Conservation (phyloP, 2,113 vertebrate genomes). For the Oncorhynchus keta region DNA sequence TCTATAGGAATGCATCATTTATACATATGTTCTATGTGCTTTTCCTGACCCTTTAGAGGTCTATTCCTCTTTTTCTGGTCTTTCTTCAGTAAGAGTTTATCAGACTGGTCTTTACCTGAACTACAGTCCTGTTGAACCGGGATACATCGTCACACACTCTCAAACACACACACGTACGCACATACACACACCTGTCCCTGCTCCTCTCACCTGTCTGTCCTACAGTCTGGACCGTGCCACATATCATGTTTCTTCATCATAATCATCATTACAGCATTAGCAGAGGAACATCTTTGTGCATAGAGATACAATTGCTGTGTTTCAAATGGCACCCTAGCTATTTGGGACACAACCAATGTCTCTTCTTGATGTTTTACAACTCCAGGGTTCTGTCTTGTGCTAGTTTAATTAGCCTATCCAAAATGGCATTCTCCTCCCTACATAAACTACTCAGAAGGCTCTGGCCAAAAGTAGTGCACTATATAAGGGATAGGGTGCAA, state of each 20-base stretch:
- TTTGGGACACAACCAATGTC: slow-evolving; percentile 27
- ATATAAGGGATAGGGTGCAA: no score
- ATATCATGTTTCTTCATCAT: slow-evolving; percentile 12
- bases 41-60: slow-evolving; percentile 37
- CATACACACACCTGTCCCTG: slow-evolving; percentile 39
- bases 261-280: slow-evolving; percentile 62
- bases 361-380: slow-evolving; percentile 49
- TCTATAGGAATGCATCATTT: slow-evolving; percentile 75
- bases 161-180: slow-evolving; percentile 15
- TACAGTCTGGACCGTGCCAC: slow-evolving; percentile 22
- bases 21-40: slow-evolving; percentile 75
- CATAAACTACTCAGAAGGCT: slow-evolving; percentile 51
- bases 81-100: slow-evolving; percentile 52
- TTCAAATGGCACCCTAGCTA: slow-evolving; percentile 17
- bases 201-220: slow-evolving; percentile 26
- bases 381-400: slow-evolving; percentile 63
- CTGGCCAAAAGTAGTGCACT: no score
- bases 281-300: slow-evolving; percentile 76
- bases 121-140: slow-evolving; percentile 26
- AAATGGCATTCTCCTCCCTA: slow-evolving; percentile 28
- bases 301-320: slow-evolving; percentile 71
- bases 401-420: slow-evolving; percentile 43
- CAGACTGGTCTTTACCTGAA: slow-evolving; percentile 61
- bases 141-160: slow-evolving; percentile 20
- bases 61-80: slow-evolving; percentile 17